A percentile compares a stretch with the other conserved stretches of the same genome.
These are phyloP conservation scores for Mola mola DNA, from an alignment of 2,113 vertebrate species.

Conservation along the genomic window DNA sequence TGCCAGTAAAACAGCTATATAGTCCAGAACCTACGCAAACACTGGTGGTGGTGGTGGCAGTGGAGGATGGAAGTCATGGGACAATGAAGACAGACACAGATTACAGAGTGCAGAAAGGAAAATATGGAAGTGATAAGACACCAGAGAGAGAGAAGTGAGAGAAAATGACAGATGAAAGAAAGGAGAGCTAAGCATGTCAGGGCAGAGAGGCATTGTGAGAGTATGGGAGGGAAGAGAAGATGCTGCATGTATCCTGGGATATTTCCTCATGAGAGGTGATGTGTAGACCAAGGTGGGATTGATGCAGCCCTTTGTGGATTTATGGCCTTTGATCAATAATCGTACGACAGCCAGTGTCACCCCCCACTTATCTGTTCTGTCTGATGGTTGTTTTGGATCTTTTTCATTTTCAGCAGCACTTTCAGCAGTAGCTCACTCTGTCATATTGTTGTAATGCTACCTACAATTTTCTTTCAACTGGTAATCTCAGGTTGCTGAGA, in stretches of 20 bases:
- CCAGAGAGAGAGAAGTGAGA: conserved; percentile 7
- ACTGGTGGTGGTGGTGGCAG: conserved; percentile 8
- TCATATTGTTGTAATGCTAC: too few relatives aligned
- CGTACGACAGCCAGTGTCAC: background rate
- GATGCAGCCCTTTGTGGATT: conserved; percentile 13
- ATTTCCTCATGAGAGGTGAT: background rate
- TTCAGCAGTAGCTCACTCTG: too few relatives aligned
- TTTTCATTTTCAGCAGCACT: background rate
- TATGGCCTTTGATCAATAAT: conserved; percentile 4
- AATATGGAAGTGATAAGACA: conserved; percentile 20
- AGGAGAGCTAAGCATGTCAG: conserved; percentile 3
- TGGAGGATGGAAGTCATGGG: conserved; percentile 19
- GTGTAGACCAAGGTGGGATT: background rate
- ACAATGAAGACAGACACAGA: conserved; percentile 15
- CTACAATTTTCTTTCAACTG: too few relatives aligned
- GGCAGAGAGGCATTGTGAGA: conserved; percentile 18
- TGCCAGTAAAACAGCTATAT: conserved; percentile 52
- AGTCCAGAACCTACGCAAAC: conserved; percentile 40
- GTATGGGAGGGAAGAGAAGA: background rate
- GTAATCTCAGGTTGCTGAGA: too few relatives aligned
- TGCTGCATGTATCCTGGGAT: background rate
- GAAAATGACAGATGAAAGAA: conserved; percentile 23
- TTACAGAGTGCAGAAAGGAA: background rate
- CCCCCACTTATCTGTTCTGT: background rate
- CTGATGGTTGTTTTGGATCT: background rate